Evolutionary conservation across 2,888 invertebrate species (phyloP), one percentile per base, ranked within the genome.

Genomic region (Enchytraeus crypticus): DNA sequence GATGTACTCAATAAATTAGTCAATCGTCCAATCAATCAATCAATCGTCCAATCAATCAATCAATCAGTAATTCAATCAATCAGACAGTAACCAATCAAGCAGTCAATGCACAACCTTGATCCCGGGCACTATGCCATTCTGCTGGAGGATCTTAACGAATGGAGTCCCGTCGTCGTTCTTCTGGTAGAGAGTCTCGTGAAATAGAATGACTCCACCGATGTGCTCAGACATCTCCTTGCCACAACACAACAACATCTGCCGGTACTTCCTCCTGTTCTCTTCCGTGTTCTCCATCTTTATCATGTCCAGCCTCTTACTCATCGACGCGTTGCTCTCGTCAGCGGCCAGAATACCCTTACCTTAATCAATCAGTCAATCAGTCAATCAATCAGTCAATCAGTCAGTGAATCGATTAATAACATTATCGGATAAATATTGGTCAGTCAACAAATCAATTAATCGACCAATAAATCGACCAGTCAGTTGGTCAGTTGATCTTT

Each of bases 171-270:
- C 89, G 67, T 90, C 90, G 57, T 90, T 85, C 81, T 92, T 67
- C 45, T 98, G 98, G 84, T 96, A 93, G 64, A 98, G 84, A 3
- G 98, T 97, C 83, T 99, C 98, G 82, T 98, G 92, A 86, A 91
- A 98, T 71, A 98, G 84, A 78, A 99, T 99, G 61, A 98, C 97
- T 47, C 97, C 98, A 59, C 93, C 93, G 78, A 97, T 87, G 83
- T 92, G 71, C 29, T 81, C 70, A 14, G 75, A 71, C 49, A 82
- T 61, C n/a, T 64, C 63, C 33, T 69, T 86, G 69, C 89, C 76
- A 53, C 89, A 81, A 73, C 88, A 88, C 85, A 96, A 95, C 70
- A 96, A 84, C 68, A 96, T 84, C 83, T 93, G 88, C 43, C 85
- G 86, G 84, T 91, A 92, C 68, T 84, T 84, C 70, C 90, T 86